Evolutionary conservation across 2,888 invertebrate species (phyloP), one percentile per base, ranked within the genome.

Genomic region (Perithous albicinctus): DNA sequence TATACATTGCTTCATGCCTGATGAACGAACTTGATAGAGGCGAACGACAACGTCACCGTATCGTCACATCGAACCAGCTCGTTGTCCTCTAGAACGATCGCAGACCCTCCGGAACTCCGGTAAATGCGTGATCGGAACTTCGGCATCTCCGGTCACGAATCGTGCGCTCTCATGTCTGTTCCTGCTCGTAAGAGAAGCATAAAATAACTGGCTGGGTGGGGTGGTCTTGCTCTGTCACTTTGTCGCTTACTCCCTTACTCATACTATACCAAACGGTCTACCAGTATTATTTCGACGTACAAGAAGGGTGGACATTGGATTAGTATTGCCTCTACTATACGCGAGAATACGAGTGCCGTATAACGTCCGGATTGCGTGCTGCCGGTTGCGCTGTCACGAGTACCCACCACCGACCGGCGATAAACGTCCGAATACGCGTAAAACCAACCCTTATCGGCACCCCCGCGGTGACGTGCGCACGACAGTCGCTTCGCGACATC

Each of bases 351-450:
- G 69, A 64, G 74, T 85, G 72, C 82, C 80, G 83, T 84, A 80
- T 85, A 87, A 88, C 84, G 83, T 70, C 81, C 74, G 86, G 86
- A 86, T 88, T 85, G 88, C 88, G 88, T 89, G 88, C 74, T 64
- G 61, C 78, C 67, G 80, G 74, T 83, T 84, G 78, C 87, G 77
- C 70, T 80, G 23, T 35, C 51, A 64, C 78, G 59, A 72, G 78
- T 66, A 73, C 78, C 66, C 51, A 59, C 46, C 23, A 59, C 20
- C 61, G 56, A 56, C 66, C 61, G 41, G 79, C 89, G 88, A 89
- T 87, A 87, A 87, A 87, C 87, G 89, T 86, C 85, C 86, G 85
- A 85, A 87, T 88, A 85, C 86, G 88, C 88, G 87, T 88, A 88
- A 88, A 87, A 85, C 86, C 85, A 84, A 76, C 83, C 82, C 87